These are phyloP conservation scores for Musca domestica DNA, from an alignment of 1,140 invertebrate species.

Conservation along the genomic window DNA sequence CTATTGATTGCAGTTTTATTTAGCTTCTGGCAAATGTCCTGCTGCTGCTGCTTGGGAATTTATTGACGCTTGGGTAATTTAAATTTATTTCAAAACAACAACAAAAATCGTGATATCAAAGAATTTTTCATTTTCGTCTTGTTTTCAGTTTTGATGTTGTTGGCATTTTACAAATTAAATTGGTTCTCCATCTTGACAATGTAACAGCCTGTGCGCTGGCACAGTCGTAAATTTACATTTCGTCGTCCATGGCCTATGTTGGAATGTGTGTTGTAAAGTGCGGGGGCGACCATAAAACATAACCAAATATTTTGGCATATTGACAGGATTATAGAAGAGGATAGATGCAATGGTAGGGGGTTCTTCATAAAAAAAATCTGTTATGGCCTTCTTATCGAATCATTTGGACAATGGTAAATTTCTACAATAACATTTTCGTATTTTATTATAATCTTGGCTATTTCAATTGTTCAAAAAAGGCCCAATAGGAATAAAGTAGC, in stretches of 20 bases:
- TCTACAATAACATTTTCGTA: too few species aligned
- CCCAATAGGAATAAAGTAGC: too few species aligned
- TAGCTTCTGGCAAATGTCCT: constrained; percentile 3
- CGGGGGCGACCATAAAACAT: neutral
- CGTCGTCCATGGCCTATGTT: too few species aligned
- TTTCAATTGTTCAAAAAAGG: too few species aligned
- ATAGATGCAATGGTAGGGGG: too few species aligned
- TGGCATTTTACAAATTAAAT: constrained; percentile 17
- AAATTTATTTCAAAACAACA: constrained; percentile 8
- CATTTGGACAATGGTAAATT: too few species aligned
- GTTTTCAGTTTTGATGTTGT: neutral
- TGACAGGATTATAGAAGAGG: neutral
- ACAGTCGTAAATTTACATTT: too few species aligned
- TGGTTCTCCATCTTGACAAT: neutral
- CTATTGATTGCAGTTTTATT: neutral
- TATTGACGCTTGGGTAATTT: constrained; percentile 14
- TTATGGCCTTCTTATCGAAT: too few species aligned
- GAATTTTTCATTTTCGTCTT: neutral
- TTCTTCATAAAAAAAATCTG: too few species aligned
- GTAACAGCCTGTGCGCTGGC: neutral
- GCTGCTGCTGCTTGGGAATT: neutral
- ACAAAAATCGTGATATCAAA: too few species aligned
- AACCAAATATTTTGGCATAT: constrained; percentile 8
- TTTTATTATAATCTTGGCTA: too few species aligned
- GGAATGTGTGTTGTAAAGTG: too few species aligned